These are phyloP conservation scores for Pogonophryne albipinna DNA, from an alignment of 2,797 vertebrate species.

Conservation along the genomic window DNA sequence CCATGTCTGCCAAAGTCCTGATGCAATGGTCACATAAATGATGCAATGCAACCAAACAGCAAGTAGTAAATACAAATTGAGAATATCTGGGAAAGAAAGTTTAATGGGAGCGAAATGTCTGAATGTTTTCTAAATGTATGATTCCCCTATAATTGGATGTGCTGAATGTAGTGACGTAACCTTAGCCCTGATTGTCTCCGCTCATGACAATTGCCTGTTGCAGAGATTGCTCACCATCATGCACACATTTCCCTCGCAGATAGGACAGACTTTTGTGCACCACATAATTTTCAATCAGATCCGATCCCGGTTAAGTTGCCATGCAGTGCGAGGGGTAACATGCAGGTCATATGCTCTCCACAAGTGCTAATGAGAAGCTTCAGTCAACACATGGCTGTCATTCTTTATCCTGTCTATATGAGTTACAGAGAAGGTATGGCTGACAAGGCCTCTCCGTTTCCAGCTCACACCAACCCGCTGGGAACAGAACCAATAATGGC, in stretches of 20 bases:
- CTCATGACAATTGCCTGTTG: constrained; percentile 48
- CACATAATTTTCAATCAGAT: constrained; percentile 82
- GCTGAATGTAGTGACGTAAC: constrained; percentile 59
- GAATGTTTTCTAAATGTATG: constrained; percentile 55
- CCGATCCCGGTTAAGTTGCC: constrained; percentile 66
- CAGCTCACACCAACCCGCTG: constrained; percentile 44
- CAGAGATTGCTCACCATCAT: constrained; percentile 57
- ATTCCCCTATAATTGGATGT: constrained; percentile 64
- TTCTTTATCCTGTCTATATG: constrained; percentile 68
- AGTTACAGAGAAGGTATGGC: constrained; percentile 42
- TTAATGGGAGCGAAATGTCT: constrained; percentile 46
- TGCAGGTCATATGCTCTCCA: constrained; percentile 63
- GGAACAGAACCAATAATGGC: constrained; percentile 53
- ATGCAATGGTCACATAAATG: constrained; percentile 37
- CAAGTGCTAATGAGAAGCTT: constrained; percentile 77
- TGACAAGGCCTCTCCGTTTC: constrained; percentile 55
- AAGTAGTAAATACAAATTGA: constrained; percentile 40
- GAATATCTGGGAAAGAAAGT: constrained; percentile 3
- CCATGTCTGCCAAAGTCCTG: constrained; percentile 3
- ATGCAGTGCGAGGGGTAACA: constrained; percentile 53
- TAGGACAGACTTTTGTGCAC: constrained; percentile 74
- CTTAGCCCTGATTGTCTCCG: constrained; percentile 69
- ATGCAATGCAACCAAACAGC: constrained; percentile 30
- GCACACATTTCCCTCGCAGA: constrained; percentile 59
- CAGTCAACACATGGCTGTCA: constrained; percentile 72